Evolutionary conservation across 1,140 invertebrate genomes (phyloP).

Genomic region (Lasaia peninsularis): DNA sequence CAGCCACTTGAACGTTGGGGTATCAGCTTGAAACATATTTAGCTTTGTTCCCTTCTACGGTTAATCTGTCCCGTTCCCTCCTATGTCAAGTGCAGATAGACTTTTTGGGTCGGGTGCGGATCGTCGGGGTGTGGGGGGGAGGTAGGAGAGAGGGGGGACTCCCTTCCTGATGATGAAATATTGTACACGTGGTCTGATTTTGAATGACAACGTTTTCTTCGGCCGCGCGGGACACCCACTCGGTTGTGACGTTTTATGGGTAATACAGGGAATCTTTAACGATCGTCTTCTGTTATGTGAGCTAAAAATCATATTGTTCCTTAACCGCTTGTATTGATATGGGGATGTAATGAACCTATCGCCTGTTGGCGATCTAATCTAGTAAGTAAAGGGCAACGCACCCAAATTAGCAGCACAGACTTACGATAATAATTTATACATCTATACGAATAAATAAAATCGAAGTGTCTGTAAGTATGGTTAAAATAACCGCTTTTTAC

Average conservation of each 20-base stretch:
- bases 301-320: too few species aligned
- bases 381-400: too few species aligned
- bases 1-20: conserved; percentile 35
- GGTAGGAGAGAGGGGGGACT: conserved; percentile 30
- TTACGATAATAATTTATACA: too few species aligned
- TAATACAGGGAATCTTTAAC: conserved; percentile 62
- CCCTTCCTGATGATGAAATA: conserved; percentile 80
- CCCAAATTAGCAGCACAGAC: too few species aligned
- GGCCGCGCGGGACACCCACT: conserved; percentile 51
- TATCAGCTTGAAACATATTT: conserved; percentile 75
- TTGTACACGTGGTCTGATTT: conserved; percentile 83
- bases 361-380: too few species aligned
- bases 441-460: too few species aligned
- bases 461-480: too few species aligned
- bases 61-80: conserved; percentile 75
- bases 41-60: conserved; percentile 76
- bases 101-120: conserved; percentile 65
- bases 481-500: too few species aligned
- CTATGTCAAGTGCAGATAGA: conserved; percentile 74
- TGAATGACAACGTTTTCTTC: conserved; percentile 79
- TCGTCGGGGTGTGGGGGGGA: conserved; percentile 17
- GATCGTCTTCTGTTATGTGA: conserved; percentile 31
- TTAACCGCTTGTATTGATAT: too few species aligned
- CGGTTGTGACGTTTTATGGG: conserved; percentile 59
- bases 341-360: too few species aligned